A percentile compares a stretch with the other conserved stretches of the same genome.
phyloP scores from a whole-genome alignment of 92 coral and sea anemone species.

The Metridium senile region DNA sequence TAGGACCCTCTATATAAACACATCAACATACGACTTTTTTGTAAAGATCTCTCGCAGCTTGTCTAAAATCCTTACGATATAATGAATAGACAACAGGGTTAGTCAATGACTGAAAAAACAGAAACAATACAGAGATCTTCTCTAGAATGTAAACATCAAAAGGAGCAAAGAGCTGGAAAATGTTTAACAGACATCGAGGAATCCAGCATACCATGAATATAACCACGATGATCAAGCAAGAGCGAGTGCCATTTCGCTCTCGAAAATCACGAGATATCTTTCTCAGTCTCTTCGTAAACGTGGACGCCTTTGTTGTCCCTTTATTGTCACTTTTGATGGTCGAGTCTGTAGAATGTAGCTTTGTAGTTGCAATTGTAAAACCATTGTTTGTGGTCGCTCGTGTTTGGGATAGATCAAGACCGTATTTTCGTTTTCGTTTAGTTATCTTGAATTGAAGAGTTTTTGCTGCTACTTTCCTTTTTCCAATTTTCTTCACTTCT shows the following conservation, averaged over 20 bases:
- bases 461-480: not conserved
- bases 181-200: constrained; percentile 58
- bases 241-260: constrained; percentile 54
- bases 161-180: constrained; percentile 23
- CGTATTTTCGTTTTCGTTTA: not conserved
- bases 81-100: constrained; percentile 71
- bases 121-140: constrained; percentile 62
- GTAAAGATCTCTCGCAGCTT: constrained; percentile 48
- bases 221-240: constrained; percentile 55
- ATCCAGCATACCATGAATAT: constrained; percentile 64
- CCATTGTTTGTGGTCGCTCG: not conserved
- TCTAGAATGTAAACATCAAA: constrained; percentile 29
- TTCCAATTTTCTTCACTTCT: not conserved
- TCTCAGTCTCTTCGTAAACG: constrained; percentile 2
- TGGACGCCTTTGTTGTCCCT: not conserved
- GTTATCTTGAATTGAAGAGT: not conserved
- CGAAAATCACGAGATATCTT: constrained; percentile 12
- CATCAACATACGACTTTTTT: not conserved
- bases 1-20: too few relatives aligned
- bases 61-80: constrained; percentile 72
- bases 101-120: constrained; percentile 59
- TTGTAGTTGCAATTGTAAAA: not conserved
- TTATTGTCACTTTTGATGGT: not conserved
- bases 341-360: not conserved
- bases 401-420: not conserved